Conservation (phyloP, 2,113 vertebrate species). For the Stigmatopora argus region DNA sequence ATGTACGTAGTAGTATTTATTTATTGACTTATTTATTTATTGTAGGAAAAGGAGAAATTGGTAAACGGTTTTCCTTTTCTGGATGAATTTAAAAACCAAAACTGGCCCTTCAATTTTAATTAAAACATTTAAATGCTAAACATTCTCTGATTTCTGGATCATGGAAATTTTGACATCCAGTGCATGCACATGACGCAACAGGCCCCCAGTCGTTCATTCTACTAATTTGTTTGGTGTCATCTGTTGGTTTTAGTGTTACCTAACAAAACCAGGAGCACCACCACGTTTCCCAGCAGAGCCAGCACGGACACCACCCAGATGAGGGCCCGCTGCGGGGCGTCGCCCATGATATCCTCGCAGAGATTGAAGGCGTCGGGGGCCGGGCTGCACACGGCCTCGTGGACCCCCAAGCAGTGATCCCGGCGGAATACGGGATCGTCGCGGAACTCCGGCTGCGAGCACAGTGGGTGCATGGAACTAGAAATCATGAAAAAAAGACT, state of each 20-base stretch:
- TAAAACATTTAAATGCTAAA: too few relatives aligned
- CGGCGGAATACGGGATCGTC: slow-evolving; percentile 57
- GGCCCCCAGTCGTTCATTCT: too few relatives aligned
- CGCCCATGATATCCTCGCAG: slow-evolving; percentile 93
- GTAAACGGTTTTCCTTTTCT: too few relatives aligned
- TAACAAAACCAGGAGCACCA: slow-evolving; percentile 81
- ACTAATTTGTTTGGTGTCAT: too few relatives aligned
- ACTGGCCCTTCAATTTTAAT: too few relatives aligned
- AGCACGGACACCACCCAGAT: slow-evolving; percentile 92
- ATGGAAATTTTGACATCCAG: too few relatives aligned
- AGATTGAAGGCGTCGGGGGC: slow-evolving; percentile 87
- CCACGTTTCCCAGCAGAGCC: slow-evolving; percentile 80
- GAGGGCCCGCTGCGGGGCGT: slow-evolving; percentile 75
- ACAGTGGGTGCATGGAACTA: slow-evolving; percentile 73
- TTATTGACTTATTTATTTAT: too few relatives aligned
- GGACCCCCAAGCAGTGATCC: slow-evolving; percentile 72
- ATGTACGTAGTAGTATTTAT: too few relatives aligned
- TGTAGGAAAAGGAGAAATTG: too few relatives aligned
- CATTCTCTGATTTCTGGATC: too few relatives aligned
- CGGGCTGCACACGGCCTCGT: slow-evolving; percentile 79
- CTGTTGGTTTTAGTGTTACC: slow-evolving; percentile 47
- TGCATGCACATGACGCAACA: too few relatives aligned
- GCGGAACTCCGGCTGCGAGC: slow-evolving; percentile 61
- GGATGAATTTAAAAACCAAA: too few relatives aligned
- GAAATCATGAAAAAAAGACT: not conserved